Conservation (phyloP, 2,888 invertebrate species). For the Xylocampa areola region DNA sequence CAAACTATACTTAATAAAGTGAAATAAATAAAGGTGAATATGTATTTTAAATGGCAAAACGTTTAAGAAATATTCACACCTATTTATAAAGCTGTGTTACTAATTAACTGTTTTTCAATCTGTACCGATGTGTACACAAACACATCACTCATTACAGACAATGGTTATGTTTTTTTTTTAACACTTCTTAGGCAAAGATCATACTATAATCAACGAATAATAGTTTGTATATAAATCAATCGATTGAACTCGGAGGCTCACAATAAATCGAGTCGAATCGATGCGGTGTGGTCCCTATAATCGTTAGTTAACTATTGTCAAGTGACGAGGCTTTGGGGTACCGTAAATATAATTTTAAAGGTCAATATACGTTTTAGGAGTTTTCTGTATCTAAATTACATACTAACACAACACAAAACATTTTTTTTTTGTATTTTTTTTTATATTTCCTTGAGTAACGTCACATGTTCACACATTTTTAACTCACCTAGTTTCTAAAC, state of each 20-base stretch:
- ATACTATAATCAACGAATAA: slow-evolving; percentile 41
- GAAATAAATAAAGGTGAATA: too few relatives aligned
- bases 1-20: too few relatives aligned
- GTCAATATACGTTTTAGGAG: too few relatives aligned
- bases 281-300: slow-evolving; percentile 66
- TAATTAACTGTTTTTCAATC: neutral
- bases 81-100: too few relatives aligned
- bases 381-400: too few relatives aligned
- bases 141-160: slow-evolving; percentile 50
- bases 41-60: too few relatives aligned
- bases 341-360: slow-evolving; percentile 14
- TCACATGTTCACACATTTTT: too few relatives aligned
- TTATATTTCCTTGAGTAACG: too few relatives aligned
- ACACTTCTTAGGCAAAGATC: slow-evolving; percentile 28
- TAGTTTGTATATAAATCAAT: slow-evolving; percentile 69
- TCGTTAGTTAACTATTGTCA: slow-evolving; percentile 62
- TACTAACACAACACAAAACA: too few relatives aligned
- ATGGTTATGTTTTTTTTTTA: slow-evolving; percentile 40
- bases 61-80: too few relatives aligned
- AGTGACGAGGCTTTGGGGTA: slow-evolving; percentile 36
- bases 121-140: neutral
- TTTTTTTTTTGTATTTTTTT: too few relatives aligned
- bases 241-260: slow-evolving; percentile 55
- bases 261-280: slow-evolving; percentile 53
- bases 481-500: too few relatives aligned